These are phyloP conservation scores for Agrochola lota DNA, from an alignment of 2,888 invertebrate genomes.

Conservation along the genomic window DNA sequence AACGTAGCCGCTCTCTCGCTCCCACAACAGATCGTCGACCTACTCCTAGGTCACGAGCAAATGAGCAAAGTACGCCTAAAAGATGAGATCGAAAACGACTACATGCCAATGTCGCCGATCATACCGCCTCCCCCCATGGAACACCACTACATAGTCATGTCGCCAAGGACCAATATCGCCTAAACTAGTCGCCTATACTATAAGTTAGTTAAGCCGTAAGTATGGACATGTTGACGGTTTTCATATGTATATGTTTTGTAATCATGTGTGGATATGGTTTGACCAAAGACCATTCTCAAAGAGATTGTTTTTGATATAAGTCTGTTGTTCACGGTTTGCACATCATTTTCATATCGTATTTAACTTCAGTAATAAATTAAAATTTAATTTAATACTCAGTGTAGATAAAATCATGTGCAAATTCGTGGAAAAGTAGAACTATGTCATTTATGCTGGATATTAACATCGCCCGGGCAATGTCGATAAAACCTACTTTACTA, in stretches of 20 bases:
- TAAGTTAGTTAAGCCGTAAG: conserved; percentile 57
- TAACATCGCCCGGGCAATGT: conserved; percentile 24
- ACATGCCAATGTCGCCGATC: conserved; percentile 87
- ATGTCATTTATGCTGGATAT: conserved; percentile 13
- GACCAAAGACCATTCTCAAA: conserved; percentile 53
- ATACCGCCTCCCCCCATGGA: conserved; percentile 78
- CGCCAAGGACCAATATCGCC: conserved; percentile 83
- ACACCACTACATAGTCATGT: conserved; percentile 87
- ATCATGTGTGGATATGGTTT: conserved; percentile 42
- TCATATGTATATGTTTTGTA: conserved; percentile 48
- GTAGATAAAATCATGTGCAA: conserved; percentile 18
- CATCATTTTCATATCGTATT: neutral
- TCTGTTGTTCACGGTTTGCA: conserved; percentile 12
- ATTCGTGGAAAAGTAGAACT: conserved; percentile 18
- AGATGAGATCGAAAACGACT: conserved; percentile 79
- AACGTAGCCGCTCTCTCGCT: conserved; percentile 78
- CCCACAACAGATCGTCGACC: conserved; percentile 84
- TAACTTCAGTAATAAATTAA: neutral
- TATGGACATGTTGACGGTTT: conserved; percentile 53
- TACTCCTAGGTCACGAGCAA: conserved; percentile 80
- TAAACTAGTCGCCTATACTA: conserved; percentile 68
- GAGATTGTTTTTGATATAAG: conserved; percentile 41
- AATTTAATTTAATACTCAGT: neutral
- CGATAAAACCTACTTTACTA: conserved; percentile 35
- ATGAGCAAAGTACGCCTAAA: conserved; percentile 75